These are phyloP conservation scores for Chloropsis hardwickii DNA, from an alignment of 2,113 vertebrate genomes.

Conservation along the genomic window DNA sequence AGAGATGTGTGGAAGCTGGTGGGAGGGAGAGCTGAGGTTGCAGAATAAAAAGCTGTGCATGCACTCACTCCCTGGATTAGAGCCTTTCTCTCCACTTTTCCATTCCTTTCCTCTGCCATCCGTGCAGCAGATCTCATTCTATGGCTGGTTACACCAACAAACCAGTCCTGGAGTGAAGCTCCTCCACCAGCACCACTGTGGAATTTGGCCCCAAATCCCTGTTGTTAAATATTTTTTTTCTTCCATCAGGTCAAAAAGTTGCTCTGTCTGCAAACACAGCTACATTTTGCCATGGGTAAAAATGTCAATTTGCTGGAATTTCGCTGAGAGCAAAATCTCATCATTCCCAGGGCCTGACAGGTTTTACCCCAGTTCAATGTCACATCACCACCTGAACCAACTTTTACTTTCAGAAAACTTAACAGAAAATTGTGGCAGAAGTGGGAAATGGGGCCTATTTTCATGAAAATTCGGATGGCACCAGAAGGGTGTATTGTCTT, in stretches of 20 bases:
- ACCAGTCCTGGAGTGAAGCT: not conserved
- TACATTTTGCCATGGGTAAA: constrained; percentile 28
- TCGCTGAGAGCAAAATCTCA: constrained; percentile 53
- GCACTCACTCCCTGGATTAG: not conserved
- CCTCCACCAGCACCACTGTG: not conserved
- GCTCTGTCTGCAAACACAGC: not conserved
- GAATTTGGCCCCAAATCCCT: not conserved
- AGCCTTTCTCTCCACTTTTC: not conserved
- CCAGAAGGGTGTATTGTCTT: not conserved
- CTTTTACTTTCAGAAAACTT: not conserved
- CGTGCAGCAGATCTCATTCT: not conserved
- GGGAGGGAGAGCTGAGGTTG: constrained; percentile 12
- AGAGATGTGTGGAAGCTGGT: not conserved
- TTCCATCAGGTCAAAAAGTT: not conserved
- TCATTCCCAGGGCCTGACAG: not conserved
- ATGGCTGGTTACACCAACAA: not conserved
- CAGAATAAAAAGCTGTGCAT: not conserved
- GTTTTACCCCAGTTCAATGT: not conserved
- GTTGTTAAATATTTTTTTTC: not conserved
- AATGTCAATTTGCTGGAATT: constrained; percentile 43
- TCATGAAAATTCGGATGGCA: not conserved
- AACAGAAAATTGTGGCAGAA: not conserved
- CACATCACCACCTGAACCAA: not conserved
- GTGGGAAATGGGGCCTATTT: not conserved
- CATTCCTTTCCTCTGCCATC: not conserved